Conservation (phyloP, 2,797 vertebrate genomes). For the Poeciliopsis presidionis region DNA sequence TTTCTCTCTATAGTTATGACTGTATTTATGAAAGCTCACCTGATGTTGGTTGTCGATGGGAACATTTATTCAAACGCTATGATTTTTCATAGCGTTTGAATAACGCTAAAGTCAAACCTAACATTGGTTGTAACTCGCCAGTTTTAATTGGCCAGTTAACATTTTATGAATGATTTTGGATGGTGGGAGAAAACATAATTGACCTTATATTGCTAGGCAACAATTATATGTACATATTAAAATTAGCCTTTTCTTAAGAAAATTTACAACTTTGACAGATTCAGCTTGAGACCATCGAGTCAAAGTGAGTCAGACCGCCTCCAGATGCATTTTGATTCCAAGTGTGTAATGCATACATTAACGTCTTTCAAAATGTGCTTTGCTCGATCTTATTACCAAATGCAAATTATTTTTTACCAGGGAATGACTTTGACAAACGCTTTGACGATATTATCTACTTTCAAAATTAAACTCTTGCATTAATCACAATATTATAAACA, state of each 20-base stretch:
- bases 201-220: neutral
- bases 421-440: neutral
- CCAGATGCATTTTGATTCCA: conserved; percentile 14
- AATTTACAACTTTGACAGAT: neutral
- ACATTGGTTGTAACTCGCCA: neutral
- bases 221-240: neutral
- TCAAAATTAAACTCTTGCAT: neutral
- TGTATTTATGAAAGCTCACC: neutral
- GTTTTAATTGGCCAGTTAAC: neutral
- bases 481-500: neutral
- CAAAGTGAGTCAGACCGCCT: conserved; percentile 13
- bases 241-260: neutral
- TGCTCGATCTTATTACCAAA: neutral
- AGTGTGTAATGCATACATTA: conserved; percentile 15
- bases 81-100: neutral
- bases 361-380: conserved; percentile 10
- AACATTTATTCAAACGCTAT: neutral
- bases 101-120: neutral
- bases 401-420: neutral
- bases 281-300: neutral
- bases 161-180: neutral
- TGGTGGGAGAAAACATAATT: neutral
- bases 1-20: neutral
- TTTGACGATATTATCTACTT: neutral
- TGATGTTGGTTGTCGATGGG: neutral